Percentiles rank a stretch among this genome's conserved stretches.
Conservation (phyloP, 2,797 vertebrate species). For the Neopelma chrysocephalum region DNA sequence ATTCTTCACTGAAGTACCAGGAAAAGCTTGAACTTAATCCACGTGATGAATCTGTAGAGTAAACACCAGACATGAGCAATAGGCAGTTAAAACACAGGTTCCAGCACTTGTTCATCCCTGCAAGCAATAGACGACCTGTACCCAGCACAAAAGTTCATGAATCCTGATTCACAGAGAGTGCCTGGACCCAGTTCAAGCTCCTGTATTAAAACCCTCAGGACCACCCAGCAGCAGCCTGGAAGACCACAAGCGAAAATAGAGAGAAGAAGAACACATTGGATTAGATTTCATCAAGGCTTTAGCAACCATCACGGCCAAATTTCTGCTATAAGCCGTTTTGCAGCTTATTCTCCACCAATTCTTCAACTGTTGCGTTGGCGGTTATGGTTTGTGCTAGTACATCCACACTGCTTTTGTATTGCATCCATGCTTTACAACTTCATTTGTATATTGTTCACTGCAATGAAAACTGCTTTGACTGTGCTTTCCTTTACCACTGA, state of each 20-base stretch:
- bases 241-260: background rate
- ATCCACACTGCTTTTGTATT: background rate
- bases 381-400: background rate
- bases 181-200: background rate
- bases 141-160: background rate
- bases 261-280: background rate
- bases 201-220: background rate
- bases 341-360: background rate
- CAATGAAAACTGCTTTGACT: background rate
- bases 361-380: accelerated
- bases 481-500: background rate
- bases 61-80: background rate
- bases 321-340: background rate
- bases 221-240: background rate
- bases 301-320: background rate
- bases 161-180: background rate
- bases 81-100: background rate
- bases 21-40: background rate
- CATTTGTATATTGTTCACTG: background rate
- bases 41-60: background rate
- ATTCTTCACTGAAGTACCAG: background rate
- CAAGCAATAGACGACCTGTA: background rate
- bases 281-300: background rate
- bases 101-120: accelerated
- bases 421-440: background rate